These are phyloP conservation scores for Elysia crispata DNA, from an alignment of 2,888 invertebrate genomes.

Conservation along the genomic window DNA sequence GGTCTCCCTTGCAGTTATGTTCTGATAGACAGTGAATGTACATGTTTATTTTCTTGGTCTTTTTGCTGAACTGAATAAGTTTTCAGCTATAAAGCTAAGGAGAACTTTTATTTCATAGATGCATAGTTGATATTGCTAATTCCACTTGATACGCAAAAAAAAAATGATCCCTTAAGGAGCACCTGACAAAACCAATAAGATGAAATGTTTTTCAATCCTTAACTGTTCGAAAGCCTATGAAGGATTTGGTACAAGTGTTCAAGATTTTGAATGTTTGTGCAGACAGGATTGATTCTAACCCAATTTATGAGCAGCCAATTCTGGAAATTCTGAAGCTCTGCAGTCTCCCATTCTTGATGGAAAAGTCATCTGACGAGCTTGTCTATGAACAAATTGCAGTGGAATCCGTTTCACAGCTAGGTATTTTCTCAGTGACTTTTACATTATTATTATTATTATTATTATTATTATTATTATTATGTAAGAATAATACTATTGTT, in stretches of 20 bases:
- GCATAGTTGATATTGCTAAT: not conserved
- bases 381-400: conserved; percentile 75
- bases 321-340: conserved; percentile 72
- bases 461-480: no score
- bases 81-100: no score
- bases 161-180: no score
- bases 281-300: conserved; percentile 71
- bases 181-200: no score
- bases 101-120: not conserved
- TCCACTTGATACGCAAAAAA: not conserved
- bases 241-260: conserved; percentile 75
- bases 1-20: no score
- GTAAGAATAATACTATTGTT: no score
- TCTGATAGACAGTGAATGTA: no score
- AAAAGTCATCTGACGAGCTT: conserved; percentile 76
- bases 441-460: not conserved
- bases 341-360: conserved; percentile 75
- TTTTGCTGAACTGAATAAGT: not conserved
- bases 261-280: conserved; percentile 76
- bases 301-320: conserved; percentile 73
- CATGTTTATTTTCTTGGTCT: not conserved
- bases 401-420: conserved; percentile 76
- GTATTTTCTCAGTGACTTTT: conserved; percentile 56
- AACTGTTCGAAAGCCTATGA: conserved; percentile 68
- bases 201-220: no score